Evolutionary conservation across 2,888 invertebrate genomes (phyloP).

Genomic region (Netelia fuscicornis): DNA sequence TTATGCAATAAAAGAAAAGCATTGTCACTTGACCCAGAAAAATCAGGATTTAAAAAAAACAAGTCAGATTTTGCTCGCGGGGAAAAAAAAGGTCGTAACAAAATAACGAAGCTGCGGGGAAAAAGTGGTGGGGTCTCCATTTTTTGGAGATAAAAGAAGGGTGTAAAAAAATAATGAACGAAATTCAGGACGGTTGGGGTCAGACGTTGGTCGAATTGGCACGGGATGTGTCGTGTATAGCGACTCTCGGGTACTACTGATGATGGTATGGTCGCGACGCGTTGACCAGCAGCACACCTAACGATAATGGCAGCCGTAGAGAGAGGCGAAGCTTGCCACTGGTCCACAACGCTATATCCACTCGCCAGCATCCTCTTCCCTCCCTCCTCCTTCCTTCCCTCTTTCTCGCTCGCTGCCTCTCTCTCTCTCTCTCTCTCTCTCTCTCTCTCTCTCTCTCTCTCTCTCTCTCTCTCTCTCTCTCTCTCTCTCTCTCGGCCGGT

Average conservation of each 20-base stretch:
- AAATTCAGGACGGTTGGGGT: neutral
- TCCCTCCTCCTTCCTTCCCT: neutral
- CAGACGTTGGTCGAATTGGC: neutral
- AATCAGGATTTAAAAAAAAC: neutral
- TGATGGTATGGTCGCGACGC: constrained; percentile 48
- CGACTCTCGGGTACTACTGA: constrained; percentile 31
- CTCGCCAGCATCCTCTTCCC: constrained; percentile 27
- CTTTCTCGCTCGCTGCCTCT: constrained; percentile 15
- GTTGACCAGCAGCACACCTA: constrained; percentile 66
- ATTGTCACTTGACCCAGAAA: neutral
- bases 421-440: too few relatives aligned
- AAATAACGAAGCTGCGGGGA: neutral
- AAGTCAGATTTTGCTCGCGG: neutral
- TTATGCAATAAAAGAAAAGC: neutral
- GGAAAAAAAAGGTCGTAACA: neutral
- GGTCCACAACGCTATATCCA: constrained; percentile 49
- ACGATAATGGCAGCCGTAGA: constrained; percentile 69
- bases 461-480: constrained; percentile 7
- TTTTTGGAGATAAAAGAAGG: neutral
- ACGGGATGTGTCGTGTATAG: constrained; percentile 12
- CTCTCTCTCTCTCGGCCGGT: constrained; percentile 45
- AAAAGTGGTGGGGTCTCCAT: neutral
- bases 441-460: too few relatives aligned
- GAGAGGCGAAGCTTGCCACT: constrained; percentile 49
- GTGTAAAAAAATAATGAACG: neutral